Percentiles rank a stretch among this genome's conserved stretches.
Evolutionary conservation across 2,113 vertebrate genomes (phyloP).

Genomic region (Pituophis catenifer): DNA sequence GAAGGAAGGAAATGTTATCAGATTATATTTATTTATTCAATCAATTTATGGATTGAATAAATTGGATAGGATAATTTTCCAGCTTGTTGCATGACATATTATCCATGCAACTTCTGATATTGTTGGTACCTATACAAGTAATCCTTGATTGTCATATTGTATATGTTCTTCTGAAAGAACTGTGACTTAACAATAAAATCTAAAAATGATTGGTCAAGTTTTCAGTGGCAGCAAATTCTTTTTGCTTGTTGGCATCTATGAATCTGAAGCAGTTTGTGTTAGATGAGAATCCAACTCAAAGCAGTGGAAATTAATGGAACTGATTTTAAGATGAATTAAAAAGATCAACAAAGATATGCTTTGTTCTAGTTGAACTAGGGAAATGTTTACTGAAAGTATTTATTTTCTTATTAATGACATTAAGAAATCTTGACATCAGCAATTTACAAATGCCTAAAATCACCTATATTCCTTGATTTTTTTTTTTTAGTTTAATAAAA

Average conservation of each 20-base stretch:
- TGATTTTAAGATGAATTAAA: not conserved
- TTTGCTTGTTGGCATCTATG: slow-evolving; percentile 1
- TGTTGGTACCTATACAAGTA: slow-evolving; percentile 18
- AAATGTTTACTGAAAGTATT: not conserved
- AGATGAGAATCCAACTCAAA: not conserved
- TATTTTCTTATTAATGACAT: not conserved
- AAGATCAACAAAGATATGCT: not conserved
- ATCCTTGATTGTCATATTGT: slow-evolving; percentile 3
- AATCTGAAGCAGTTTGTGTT: not conserved
- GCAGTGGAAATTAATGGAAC: not conserved
- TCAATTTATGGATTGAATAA: not conserved
- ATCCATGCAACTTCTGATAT: slow-evolving; percentile 6
- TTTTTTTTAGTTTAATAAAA: not conserved
- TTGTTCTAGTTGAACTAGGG: not conserved
- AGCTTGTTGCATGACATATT: slow-evolving; percentile 8
- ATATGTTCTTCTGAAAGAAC: not conserved
- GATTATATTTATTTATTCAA: slow-evolving; percentile 24
- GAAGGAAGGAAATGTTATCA: not conserved
- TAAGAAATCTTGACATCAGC: not conserved
- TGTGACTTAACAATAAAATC: slow-evolving; percentile 5
- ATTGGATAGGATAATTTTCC: slow-evolving; percentile 8
- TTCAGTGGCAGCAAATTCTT: slow-evolving; percentile 12
- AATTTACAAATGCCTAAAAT: not conserved
- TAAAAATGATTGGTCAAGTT: slow-evolving; percentile 10
- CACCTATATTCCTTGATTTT: not conserved